Percentiles rank a stretch among this genome's conserved stretches.
These are phyloP conservation scores for Jordanella pulchra DNA, from an alignment of 2,797 vertebrate species.

Conservation along the genomic window DNA sequence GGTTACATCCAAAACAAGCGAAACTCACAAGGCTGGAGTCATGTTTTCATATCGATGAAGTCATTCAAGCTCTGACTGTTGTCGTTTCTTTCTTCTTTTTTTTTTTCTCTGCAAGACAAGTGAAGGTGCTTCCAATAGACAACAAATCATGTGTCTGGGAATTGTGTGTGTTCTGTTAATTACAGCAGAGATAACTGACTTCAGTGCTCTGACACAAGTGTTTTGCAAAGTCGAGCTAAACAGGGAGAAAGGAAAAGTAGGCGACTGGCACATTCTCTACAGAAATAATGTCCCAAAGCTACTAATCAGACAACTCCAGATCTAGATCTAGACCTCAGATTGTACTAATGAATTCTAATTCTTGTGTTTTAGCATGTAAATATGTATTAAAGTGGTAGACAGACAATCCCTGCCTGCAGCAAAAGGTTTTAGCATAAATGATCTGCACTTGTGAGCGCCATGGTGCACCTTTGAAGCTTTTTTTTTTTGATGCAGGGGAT, in stretches of 20 bases:
- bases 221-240: slow-evolving; percentile 74
- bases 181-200: slow-evolving; percentile 72
- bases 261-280: slow-evolving; percentile 75
- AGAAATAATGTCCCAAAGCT: slow-evolving; percentile 81
- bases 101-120: slow-evolving; percentile 20
- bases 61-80: slow-evolving; percentile 25
- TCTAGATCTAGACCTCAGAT: slow-evolving; percentile 83
- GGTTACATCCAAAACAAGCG: slow-evolving; percentile 26
- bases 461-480: slow-evolving; percentile 66
- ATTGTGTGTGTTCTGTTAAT: slow-evolving; percentile 68
- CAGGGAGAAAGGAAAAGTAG: slow-evolving; percentile 76
- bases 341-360: slow-evolving; percentile 85
- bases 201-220: slow-evolving; percentile 74
- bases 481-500: slow-evolving; percentile 43
- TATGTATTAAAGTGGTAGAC: slow-evolving; percentile 81
- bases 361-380: slow-evolving; percentile 84
- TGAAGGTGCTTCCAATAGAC: slow-evolving; percentile 43
- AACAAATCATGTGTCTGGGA: slow-evolving; percentile 67
- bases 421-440: slow-evolving; percentile 70
- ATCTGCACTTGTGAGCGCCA: slow-evolving; percentile 54
- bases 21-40: slow-evolving; percentile 14
- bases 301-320: slow-evolving; percentile 84
- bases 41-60: slow-evolving; percentile 28
- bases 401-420: slow-evolving; percentile 80
- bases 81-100: slow-evolving; percentile 4